These are phyloP conservation scores for Amyelois transitella DNA, from an alignment of 1,140 invertebrate species.

Conservation along the genomic window DNA sequence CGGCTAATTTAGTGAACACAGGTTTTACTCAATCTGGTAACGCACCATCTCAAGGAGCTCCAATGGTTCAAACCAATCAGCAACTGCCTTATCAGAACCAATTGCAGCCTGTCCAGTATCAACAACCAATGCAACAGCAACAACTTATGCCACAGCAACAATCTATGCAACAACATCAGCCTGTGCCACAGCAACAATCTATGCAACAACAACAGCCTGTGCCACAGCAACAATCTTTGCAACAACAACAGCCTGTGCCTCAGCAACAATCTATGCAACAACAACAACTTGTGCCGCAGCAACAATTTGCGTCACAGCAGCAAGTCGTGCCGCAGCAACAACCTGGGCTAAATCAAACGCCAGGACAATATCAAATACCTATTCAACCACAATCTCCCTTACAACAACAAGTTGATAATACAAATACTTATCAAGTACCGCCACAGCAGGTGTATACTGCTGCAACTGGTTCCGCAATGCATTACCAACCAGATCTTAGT, in stretches of 20 bases:
- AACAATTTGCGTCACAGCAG: background rate
- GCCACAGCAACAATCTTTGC: background rate
- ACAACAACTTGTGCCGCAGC: background rate
- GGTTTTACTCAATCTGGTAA: background rate
- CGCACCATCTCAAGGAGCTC: background rate
- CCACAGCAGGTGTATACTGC: conserved; percentile 24
- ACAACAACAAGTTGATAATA: conserved; percentile 1
- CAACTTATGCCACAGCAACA: conserved; percentile 3
- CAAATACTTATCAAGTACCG: conserved; percentile 3
- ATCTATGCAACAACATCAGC: background rate
- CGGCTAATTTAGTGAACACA: conserved; percentile 10
- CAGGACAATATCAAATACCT: background rate
- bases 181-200: background rate
- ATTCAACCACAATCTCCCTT: background rate
- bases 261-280: background rate
- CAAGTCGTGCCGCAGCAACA: background rate
- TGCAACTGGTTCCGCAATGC: background rate
- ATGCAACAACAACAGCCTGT: background rate
- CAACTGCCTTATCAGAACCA: background rate
- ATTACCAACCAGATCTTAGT: conserved; percentile 1
- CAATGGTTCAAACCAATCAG: background rate
- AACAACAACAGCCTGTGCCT: background rate
- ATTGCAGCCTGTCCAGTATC: background rate
- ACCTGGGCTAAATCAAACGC: background rate
- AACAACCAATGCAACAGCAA: background rate